Base-by-base conservation (phyloP, 1,140 invertebrate genomes). In the Metopolophium dirhodum region DNA sequence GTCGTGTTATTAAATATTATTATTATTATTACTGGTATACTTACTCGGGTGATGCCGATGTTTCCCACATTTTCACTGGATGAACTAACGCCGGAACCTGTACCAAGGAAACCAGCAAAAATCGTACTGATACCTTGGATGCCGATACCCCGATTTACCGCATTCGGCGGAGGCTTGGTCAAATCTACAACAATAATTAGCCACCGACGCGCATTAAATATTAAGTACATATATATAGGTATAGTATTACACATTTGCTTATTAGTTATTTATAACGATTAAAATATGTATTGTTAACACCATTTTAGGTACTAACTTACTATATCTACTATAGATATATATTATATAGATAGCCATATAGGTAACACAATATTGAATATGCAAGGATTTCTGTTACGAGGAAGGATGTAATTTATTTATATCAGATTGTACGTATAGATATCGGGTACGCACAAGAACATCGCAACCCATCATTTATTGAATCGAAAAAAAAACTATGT, bases 61-160 rank as follows among this genome's bases (percentile, higher is more conserved):
- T 93, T 83, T n/a, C 91, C 91, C 18, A 93, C 91, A 23, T 93
- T 93, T 93, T 93, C 91, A 14, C 91, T 93, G 47, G 91, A 93
- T 1, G 49, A 49, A 7, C 51, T 57, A 26, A 93, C 6, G 6
- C 91, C 82, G 2, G 82, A 85, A 9, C 82, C 82, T 22, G 41
- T 93, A 30, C 91, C 91, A 22, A 85, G 6, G 2, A 93, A 18
- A 86, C 91, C 82, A 7, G 91, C 91, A 23, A 93, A 45, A 86
- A 86, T 45, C 23, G 82, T 86, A 45, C 35, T 45, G 7, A 93
- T 30, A 41, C 91, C 91, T 86, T 93, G 82, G 0, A 93, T 14
- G 2, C 91, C 82, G 26, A 93, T 86, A 85, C 91, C 91, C 7
- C 91, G 41, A 45, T 30, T 54, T 3, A 86, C 4, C 9, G 30